Evolutionary conservation across 2,888 invertebrate genomes (phyloP), one percentile per base, ranked within the genome.

Genomic region (Temnothorax rugatulus): DNA sequence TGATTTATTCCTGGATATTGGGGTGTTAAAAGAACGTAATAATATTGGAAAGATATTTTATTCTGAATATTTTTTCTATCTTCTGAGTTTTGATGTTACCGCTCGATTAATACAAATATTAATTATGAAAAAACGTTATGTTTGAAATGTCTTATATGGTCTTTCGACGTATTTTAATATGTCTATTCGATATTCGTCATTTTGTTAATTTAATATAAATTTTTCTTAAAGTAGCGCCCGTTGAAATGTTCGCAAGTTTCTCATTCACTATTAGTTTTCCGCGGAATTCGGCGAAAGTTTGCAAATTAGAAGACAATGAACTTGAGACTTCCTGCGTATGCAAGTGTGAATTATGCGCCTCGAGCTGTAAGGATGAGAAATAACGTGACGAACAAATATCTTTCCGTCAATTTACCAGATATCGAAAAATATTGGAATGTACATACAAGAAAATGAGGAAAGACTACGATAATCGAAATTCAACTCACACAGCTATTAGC

Each of bases 301-400:
- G n/a, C 18, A 61, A 25, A 59, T 41, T 25, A 44, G n/a, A 74
- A 44, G 25, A 61, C 15, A 61, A 61, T 41, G 25, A 74, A 74
- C 38, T 38, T 41, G 38, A 41, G 5, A 44, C 25, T n/a, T 74
- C 61, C 21, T 29, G 18, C 11, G 11, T 25, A 11, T 38, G 25
- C 7, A 73, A 41, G 18, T 29, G n/a, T 41, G 3, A 73, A 25
- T 41, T 74, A 74, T 41, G 8, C 2, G 21, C 41, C n/a, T 74
- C 29, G 8, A 41, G 25, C 29, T 69, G n/a, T 7, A 18, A 41
- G n/a, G n/a, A 25, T 34, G 69, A 54, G 21, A 52, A 71, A 13
- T 74, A 13, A 74, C 15, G 11, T 7, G 25, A 59, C 4, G 13
- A 41, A 41, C 4, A 59, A 68, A 25, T 68, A 18, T 2, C 13